Percentiles rank a stretch among this genome's conserved stretches.
phyloP scores from a whole-genome alignment of 2,113 vertebrate genomes.

The Atlantisia rogersi region DNA sequence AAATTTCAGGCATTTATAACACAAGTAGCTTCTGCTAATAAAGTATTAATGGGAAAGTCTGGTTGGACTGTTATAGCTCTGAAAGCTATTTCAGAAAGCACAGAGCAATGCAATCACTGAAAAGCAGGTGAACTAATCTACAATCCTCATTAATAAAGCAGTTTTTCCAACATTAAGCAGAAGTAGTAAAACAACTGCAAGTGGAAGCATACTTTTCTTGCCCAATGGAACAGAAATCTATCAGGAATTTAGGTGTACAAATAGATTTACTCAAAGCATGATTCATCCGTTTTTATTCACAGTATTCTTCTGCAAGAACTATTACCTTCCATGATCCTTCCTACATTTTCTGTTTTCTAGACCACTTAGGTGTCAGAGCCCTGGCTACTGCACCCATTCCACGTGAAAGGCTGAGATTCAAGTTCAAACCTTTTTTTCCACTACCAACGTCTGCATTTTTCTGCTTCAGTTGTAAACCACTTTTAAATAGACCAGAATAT shows the following conservation, averaged over 20 bases:
- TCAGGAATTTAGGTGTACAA: background rate
- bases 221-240: background rate
- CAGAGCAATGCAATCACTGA: background rate
- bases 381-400: rapidly evolving
- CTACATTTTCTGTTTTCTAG: background rate
- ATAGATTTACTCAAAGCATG: background rate
- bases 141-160: background rate
- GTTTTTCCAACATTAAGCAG: background rate
- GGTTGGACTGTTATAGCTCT: background rate
- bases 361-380: background rate
- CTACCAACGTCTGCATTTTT: background rate
- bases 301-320: background rate
- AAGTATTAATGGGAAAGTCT: constrained; percentile 48
- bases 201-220: background rate
- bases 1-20: constrained; percentile 4
- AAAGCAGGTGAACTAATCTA: constrained; percentile 21
- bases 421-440: background rate
- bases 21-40: constrained; percentile 27
- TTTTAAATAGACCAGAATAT: background rate
- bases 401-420: background rate
- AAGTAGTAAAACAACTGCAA: background rate
- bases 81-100: constrained; percentile 27
- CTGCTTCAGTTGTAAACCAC: background rate
- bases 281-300: background rate
- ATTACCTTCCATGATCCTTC: background rate